These are phyloP conservation scores for Phyllostomus hastatus DNA, from an alignment of 2,113 vertebrate genomes.

Conservation along the genomic window DNA sequence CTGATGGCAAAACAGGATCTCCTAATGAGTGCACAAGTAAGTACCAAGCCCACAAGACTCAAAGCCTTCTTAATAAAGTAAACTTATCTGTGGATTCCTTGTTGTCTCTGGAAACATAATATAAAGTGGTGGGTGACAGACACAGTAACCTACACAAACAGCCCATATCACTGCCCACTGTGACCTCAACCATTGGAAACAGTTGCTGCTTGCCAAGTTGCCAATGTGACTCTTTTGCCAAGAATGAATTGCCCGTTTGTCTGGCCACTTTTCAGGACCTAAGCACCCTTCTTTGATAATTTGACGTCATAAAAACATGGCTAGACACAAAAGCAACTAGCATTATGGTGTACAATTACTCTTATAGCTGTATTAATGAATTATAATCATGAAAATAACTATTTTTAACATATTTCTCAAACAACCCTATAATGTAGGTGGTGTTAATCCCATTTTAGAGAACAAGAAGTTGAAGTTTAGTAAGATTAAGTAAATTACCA, in stretches of 20 bases:
- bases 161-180: rapidly evolving
- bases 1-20: conserved; percentile 90
- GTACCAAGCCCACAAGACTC: conserved; percentile 62
- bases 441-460: neutral
- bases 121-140: neutral
- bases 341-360: neutral
- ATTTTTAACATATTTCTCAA: conserved; percentile 10
- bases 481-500: conserved; percentile 22
- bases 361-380: neutral
- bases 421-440: neutral
- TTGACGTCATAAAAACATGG: neutral
- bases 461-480: conserved; percentile 19
- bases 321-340: neutral
- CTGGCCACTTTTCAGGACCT: neutral
- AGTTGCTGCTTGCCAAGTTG: neutral
- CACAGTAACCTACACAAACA: neutral
- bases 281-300: neutral
- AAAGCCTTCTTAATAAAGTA: neutral
- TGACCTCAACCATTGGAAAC: neutral
- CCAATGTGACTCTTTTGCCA: neutral
- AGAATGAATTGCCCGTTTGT: neutral
- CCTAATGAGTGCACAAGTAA: conserved; percentile 93
- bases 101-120: conserved; percentile 50
- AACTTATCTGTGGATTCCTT: neutral
- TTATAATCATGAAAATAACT: neutral